Evolutionary conservation across 2,113 vertebrate species (phyloP).

Genomic region (Pteruthius melanotis): DNA sequence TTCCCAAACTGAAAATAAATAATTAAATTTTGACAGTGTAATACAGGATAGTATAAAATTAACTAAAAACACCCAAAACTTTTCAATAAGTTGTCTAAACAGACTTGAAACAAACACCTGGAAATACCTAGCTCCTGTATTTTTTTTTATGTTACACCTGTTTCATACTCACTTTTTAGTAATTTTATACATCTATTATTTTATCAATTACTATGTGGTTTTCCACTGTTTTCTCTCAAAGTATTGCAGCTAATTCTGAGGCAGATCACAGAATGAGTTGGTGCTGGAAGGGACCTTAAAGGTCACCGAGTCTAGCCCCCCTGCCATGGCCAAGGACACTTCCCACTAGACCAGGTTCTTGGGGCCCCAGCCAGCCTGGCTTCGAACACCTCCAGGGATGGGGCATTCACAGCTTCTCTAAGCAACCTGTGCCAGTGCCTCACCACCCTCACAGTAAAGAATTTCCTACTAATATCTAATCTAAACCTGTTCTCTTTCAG

Average conservation of each 20-base stretch:
- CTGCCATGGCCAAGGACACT: neutral
- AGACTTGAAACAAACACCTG: neutral
- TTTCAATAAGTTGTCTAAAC: neutral
- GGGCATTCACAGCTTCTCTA: neutral
- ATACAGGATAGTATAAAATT: neutral
- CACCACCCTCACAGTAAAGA: neutral
- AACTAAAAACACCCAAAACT: neutral
- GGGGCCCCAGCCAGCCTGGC: neutral
- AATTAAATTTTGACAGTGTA: neutral
- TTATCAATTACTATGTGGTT: neutral
- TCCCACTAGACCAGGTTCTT: neutral
- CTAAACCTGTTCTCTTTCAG: neutral
- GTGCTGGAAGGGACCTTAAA: neutral
- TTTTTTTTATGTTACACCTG: neutral
- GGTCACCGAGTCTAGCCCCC: neutral
- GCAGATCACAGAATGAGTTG: neutral
- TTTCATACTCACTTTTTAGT: neutral
- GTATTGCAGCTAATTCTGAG: neutral
- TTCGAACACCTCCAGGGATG: neutral
- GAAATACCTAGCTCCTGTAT: fast-evolving
- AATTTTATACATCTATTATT: neutral
- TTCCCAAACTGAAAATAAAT: neutral
- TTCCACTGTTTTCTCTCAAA: neutral
- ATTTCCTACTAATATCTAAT: neutral
- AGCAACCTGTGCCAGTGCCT: neutral